Evolutionary conservation across 2,797 vertebrate genomes (phyloP), one percentile per base, ranked within the genome.

Genomic region (Hybognathus amarus): DNA sequence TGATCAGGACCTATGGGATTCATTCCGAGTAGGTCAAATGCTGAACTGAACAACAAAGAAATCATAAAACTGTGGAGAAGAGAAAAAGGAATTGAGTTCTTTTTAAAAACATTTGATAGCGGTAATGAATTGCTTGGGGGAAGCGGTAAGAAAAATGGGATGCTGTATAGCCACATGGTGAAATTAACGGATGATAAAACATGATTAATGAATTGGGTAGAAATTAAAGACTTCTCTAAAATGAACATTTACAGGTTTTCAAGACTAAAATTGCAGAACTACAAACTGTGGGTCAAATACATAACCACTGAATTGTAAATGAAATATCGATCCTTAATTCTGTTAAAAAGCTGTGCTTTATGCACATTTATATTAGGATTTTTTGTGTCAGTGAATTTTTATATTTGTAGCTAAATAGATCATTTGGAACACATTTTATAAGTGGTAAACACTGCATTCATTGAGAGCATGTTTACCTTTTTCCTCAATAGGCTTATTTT

Each of bases 111-210:
- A 54, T 78, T 69, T 83, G 56, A 83, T 73, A 75, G 59, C 59
- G 8, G 24, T 80, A 66, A 86, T 78, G 71, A 83, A 85, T 73
- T 50, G 52, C 66, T 69, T 38, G 52, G 18, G 77, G 77, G 59
- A 24, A 83, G 68, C 59, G 27, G 27, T 59, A 63, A 52, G 42
- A 81, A 78, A 77, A 75, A 70, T 64, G 66, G 47, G 33, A 56
- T 61, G 30, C 38, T 77, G 38, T 33, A 69, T 69, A 73, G 71
- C 54, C 69, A 64, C 22, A 2, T 38, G 12, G 50, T 40, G 20
- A 79, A 77, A 66, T 71, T 63, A 70, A 8, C 64, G 73, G 67
- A 45, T 74, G 77, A 75, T 81, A 40, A 86, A 86, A 83, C 78
- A 66, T 75, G 66, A 74, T 81, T 85, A 81, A 78, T 66, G 27